These are phyloP conservation scores for Lepus americanus DNA, from an alignment of 2,113 vertebrate species.

Conservation along the genomic window DNA sequence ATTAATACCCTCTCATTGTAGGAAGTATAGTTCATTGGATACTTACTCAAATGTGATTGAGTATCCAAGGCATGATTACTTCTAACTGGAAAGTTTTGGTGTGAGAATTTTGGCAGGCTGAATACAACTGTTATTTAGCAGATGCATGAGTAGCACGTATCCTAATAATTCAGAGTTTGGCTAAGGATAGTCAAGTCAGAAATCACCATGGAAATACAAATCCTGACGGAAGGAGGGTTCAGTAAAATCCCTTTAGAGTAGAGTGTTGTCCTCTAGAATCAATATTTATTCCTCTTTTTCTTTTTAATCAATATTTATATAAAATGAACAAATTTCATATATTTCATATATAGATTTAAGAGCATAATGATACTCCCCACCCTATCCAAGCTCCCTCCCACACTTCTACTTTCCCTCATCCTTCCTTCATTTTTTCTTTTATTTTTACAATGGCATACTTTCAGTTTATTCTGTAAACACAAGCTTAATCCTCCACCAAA, in stretches of 20 bases:
- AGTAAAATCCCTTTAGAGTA: slow-evolving; percentile 8
- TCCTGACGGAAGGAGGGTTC: not conserved
- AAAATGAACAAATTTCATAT: too few relatives aligned
- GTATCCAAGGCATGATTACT: not conserved
- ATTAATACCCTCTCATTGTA: not conserved
- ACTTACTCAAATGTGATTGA: not conserved
- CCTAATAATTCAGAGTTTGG: not conserved
- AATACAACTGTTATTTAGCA: rapidly evolving
- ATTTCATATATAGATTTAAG: too few relatives aligned
- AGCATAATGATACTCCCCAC: too few relatives aligned
- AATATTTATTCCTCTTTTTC: slow-evolving; percentile 20
- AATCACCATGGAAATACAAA: not conserved
- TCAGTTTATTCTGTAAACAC: too few relatives aligned
- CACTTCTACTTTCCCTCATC: too few relatives aligned
- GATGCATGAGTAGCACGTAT: rapidly evolving
- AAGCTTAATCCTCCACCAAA: too few relatives aligned
- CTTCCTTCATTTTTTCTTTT: too few relatives aligned
- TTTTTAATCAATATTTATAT: too few relatives aligned
- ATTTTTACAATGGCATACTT: too few relatives aligned
- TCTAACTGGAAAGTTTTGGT: not conserved
- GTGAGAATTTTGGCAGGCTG: not conserved
- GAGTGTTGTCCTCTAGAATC: not conserved
- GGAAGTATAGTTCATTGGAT: not conserved
- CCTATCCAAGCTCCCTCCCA: too few relatives aligned
- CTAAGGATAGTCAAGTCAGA: not conserved